Percentiles rank a stretch among this genome's conserved stretches.
phyloP scores from a whole-genome alignment of 2,113 vertebrate genomes.

The Panthera tigris region DNA sequence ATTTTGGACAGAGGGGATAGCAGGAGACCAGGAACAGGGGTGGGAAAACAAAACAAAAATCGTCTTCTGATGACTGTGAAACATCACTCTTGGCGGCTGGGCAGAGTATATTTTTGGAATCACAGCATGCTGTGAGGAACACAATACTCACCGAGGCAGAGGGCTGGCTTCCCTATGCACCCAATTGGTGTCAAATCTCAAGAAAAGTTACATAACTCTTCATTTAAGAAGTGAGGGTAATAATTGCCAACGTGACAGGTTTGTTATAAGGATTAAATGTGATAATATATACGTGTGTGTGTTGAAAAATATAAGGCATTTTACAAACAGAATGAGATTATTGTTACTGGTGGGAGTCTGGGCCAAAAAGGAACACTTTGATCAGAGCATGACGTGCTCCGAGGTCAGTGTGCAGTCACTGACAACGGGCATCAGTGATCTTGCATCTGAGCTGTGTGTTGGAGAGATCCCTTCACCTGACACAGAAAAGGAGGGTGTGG shows the following conservation, averaged over 20 bases:
- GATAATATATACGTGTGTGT: not conserved
- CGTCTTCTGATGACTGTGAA: not conserved
- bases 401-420: not conserved
- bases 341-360: not conserved
- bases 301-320: conserved; percentile 49
- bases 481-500: not conserved
- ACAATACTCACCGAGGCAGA: not conserved
- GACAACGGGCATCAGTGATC: not conserved
- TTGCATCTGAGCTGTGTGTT: not conserved
- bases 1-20: not conserved
- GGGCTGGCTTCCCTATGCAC: not conserved
- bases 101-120: not conserved
- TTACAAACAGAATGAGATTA: conserved; percentile 56
- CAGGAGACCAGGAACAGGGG: not conserved
- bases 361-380: not conserved
- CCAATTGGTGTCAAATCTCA: not conserved
- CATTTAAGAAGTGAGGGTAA: not conserved
- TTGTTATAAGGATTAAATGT: conserved; percentile 37
- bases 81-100: rapidly evolving
- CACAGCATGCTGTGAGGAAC: not conserved
- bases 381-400: not conserved
- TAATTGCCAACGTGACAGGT: not conserved
- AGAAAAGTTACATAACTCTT: conserved; percentile 49
- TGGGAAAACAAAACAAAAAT: not conserved
- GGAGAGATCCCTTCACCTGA: not conserved